phyloP scores from a whole-genome alignment of 2,888 invertebrate species.

The Serrognathus titanus region DNA sequence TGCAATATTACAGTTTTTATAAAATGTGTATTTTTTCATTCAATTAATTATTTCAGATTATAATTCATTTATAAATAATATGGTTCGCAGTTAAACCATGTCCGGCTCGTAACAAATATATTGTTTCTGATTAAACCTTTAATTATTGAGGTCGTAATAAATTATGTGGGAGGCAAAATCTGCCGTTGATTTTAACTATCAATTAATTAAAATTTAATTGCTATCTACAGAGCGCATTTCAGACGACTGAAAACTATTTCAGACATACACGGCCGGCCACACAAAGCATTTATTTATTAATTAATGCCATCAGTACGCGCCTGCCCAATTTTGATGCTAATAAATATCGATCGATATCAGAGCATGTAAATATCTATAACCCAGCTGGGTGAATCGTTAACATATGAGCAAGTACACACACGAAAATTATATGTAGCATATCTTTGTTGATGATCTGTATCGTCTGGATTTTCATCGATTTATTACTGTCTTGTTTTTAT shows the following conservation, averaged over 20 bases:
- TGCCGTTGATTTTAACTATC: conserved; percentile 6
- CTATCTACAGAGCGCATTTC: not conserved
- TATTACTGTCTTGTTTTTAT: no score
- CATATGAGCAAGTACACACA: not conserved
- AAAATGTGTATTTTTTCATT: no score
- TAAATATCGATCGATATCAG: conserved; percentile 11
- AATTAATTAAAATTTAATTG: conserved; percentile 20
- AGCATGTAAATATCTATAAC: conserved; percentile 12
- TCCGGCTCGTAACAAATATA: no score
- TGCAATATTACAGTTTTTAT: no score
- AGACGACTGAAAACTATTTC: not conserved
- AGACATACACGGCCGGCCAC: not conserved
- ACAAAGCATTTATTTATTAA: not conserved
- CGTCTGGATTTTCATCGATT: no score
- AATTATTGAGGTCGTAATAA: conserved; percentile 2
- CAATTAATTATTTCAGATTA: no score
- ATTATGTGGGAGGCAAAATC: conserved; percentile 15
- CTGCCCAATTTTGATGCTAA: conserved; percentile 6
- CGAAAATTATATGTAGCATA: no score
- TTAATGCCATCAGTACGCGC: not conserved
- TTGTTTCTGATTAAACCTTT: not conserved
- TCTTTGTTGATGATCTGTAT: no score
- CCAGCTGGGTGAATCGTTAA: conserved; percentile 9
- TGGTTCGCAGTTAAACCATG: no score
- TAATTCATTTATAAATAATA: no score